phyloP scores from a whole-genome alignment of 2,797 vertebrate genomes.

The Gouania willdenowi region DNA sequence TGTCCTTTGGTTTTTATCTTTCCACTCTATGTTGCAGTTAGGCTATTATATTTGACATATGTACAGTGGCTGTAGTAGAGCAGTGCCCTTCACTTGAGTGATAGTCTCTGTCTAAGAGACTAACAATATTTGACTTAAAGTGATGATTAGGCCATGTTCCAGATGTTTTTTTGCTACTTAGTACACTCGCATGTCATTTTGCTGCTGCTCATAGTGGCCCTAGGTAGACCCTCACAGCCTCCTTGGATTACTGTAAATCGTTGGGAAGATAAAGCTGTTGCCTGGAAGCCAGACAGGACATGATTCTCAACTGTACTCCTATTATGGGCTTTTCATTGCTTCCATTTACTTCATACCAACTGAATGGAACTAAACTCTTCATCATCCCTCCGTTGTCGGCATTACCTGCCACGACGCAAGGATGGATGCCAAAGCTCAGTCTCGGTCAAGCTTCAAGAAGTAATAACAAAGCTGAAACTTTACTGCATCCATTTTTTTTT shows the following conservation, averaged over 20 bases:
- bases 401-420: slow-evolving; percentile 53
- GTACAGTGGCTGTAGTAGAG: slow-evolving; percentile 17
- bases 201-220: slow-evolving; percentile 30
- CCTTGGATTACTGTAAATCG: slow-evolving; percentile 61
- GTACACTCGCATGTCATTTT: slow-evolving; percentile 38
- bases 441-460: slow-evolving; percentile 69
- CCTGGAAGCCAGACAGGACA: slow-evolving; percentile 67
- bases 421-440: slow-evolving; percentile 60
- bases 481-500: slow-evolving; percentile 77
- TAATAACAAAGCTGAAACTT: slow-evolving; percentile 77
- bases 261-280: slow-evolving; percentile 63
- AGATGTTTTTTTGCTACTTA: slow-evolving; percentile 21
- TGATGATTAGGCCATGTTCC: slow-evolving; percentile 52
- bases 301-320: slow-evolving; percentile 71
- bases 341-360: slow-evolving; percentile 65
- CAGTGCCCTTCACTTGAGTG: slow-evolving; percentile 48
- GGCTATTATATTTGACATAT: slow-evolving; percentile 52
- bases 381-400: slow-evolving; percentile 51
- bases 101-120: slow-evolving; percentile 47
- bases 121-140: slow-evolving; percentile 56
- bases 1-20: slow-evolving; percentile 22
- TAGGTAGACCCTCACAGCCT: slow-evolving; percentile 43
- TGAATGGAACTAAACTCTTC: slow-evolving; percentile 67
- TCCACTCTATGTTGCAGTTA: slow-evolving; percentile 12
- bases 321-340: slow-evolving; percentile 76